Evolutionary conservation across 2,888 invertebrate genomes (phyloP).

Genomic region (Acrobasis repandana): DNA sequence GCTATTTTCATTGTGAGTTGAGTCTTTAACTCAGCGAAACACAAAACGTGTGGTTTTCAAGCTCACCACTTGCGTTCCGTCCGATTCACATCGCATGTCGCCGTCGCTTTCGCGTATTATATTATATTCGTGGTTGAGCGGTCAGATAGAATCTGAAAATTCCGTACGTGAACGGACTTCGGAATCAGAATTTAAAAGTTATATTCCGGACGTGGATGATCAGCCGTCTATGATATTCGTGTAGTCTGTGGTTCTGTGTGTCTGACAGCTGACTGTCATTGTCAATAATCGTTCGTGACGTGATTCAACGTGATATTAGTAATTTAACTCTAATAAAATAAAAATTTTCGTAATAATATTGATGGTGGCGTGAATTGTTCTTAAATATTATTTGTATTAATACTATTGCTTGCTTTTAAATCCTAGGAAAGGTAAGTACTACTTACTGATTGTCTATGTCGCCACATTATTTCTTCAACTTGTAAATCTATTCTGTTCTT

Average conservation of each 20-base stretch:
- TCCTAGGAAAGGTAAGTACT: constrained; percentile 44
- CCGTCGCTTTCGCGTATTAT: too few species aligned
- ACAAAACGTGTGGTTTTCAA: too few species aligned
- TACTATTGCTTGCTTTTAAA: constrained; percentile 37
- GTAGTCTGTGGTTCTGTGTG: not conserved
- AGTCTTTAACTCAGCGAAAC: too few species aligned
- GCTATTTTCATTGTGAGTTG: too few species aligned
- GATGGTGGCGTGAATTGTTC: constrained; percentile 51
- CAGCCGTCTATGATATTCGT: not conserved
- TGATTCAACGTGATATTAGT: constrained; percentile 16
- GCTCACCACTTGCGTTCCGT: too few species aligned
- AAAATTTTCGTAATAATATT: constrained; percentile 40
- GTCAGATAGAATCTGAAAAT: too few species aligned
- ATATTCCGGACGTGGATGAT: too few species aligned
- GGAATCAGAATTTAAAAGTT: too few species aligned
- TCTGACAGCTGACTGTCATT: not conserved
- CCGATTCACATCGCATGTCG: too few species aligned
- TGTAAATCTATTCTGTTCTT: not conserved
- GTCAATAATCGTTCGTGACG: constrained; percentile 6
- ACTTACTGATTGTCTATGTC: not conserved
- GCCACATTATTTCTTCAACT: not conserved
- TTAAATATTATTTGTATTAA: constrained; percentile 36
- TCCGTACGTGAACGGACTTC: too few species aligned
- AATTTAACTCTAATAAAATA: not conserved
- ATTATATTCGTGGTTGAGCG: too few species aligned